Base-by-base conservation (phyloP, 2,113 vertebrate species). In the Ovibos moschatus region DNA sequence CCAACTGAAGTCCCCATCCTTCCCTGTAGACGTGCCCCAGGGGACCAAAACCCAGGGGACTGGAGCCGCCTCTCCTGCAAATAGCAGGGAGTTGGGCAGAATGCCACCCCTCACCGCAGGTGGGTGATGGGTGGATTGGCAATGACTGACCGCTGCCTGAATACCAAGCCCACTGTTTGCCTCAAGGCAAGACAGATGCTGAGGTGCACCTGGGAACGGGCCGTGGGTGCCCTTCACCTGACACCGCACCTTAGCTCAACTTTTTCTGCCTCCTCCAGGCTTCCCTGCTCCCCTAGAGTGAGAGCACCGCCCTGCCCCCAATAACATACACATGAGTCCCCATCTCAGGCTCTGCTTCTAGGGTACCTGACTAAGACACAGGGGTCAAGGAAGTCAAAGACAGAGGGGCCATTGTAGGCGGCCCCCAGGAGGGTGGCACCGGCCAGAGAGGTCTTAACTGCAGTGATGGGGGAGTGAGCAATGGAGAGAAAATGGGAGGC, bases 81-180 rank as follows among this genome's bases (percentile, higher is more conserved):
- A 33, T 43, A 27, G 47, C 67, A 27, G 15, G 23, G 17, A 51
- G 51, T 51, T 23, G 16, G 33, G 51, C 43, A 30, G 62, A 50
- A 45, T 1, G 6, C 28, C 2, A 8, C 23, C 16, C 47, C 30
- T 6, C 2, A 1, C 23, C 4, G 33, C 51, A 43, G 27, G 5
- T 23, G 55, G 36, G 71, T 7, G 40, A 6, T 43, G 71, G 40
- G 12, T 27, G 40, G 64, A 23, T 43, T 17, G 55, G n/a, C 82
- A 55, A 28, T 53, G 88, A 86, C 36, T 3, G 16, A 23, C 71
- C 3, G 2, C 13, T 36, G 30, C 57, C n/a, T 11, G 67, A 30
- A 16, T 15, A 36, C 50, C 14, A 93, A 53, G 19, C 13, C n/a
- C 11, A 2, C 53, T 30, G 16, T n/a, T 43, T 43, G 71, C 71